Conservation (phyloP, 2,888 invertebrate genomes). For the Trileptium ribeirensis region DNA sequence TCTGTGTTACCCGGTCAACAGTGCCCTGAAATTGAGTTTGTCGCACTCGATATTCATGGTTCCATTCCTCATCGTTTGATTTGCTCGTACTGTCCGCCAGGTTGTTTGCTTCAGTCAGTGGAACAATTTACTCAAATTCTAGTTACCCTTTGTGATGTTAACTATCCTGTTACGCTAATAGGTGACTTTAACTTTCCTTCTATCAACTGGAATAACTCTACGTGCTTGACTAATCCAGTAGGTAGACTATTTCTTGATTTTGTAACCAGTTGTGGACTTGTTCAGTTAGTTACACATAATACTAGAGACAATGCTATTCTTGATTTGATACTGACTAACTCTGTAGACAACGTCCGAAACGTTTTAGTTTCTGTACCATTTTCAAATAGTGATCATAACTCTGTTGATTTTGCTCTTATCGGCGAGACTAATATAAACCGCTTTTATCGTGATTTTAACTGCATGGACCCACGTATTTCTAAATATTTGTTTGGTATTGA, state of each 20-base stretch:
- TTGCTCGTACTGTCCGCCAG: neutral
- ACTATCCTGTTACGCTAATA: neutral
- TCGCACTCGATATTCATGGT: neutral
- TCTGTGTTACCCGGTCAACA: no score
- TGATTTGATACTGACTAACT: neutral
- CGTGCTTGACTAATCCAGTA: neutral
- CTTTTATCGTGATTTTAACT: no score
- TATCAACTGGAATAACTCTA: no score
- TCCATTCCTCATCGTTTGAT: neutral
- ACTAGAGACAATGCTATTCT: neutral
- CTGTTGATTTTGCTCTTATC: neutral
- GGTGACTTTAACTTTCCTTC: neutral
- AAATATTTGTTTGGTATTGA: neutral
- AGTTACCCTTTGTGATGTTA: neutral
- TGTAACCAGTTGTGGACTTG: neutral
- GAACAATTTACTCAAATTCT: no score
- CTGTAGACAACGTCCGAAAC: neutral
- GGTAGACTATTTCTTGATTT: no score
- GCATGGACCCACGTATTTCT: no score
- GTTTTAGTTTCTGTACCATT: neutral
- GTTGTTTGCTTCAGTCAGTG: neutral
- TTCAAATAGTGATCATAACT: neutral
- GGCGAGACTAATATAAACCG: no score
- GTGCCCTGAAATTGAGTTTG: neutral
- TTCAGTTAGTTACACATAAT: neutral